phyloP scores from a whole-genome alignment of 2,113 vertebrate genomes.

The Motacilla tschutschensis region DNA sequence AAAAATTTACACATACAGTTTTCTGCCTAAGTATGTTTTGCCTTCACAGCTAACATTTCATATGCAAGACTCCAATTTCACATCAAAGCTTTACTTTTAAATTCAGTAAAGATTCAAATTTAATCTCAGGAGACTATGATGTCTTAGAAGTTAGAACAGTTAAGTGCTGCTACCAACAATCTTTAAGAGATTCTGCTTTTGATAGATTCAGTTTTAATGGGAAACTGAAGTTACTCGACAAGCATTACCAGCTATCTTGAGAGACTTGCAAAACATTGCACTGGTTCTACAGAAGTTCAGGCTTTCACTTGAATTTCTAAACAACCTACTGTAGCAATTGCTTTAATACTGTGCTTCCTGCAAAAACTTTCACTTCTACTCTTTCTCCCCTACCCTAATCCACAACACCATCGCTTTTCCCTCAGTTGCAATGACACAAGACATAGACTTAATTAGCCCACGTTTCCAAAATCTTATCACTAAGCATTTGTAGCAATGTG shows the following conservation, averaged over 20 bases:
- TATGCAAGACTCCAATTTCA: conserved; percentile 6
- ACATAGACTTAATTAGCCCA: background rate
- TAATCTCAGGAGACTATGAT: background rate
- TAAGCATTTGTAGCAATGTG: background rate
- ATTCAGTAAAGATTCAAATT: conserved; percentile 24
- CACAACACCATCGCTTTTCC: background rate
- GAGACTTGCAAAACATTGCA: background rate
- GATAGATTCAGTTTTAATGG: background rate
- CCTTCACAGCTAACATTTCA: conserved; percentile 1
- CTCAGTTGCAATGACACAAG: background rate
- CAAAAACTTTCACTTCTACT: background rate
- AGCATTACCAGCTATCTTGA: background rate
- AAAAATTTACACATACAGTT: background rate
- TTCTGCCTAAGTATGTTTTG: background rate
- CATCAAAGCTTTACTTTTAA: conserved; percentile 48
- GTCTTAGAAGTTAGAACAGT: conserved; percentile 27
- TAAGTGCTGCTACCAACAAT: background rate
- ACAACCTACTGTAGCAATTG: background rate
- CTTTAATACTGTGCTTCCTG: background rate
- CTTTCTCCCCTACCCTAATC: background rate
- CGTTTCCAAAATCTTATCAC: background rate
- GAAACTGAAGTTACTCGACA: background rate
- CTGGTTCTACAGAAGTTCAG: background rate
- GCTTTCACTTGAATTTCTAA: background rate
- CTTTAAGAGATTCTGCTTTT: conserved; percentile 14